Evolutionary conservation across 1,140 invertebrate genomes (phyloP), one percentile per base, ranked within the genome.

Genomic region (Bombus soroeensis): DNA sequence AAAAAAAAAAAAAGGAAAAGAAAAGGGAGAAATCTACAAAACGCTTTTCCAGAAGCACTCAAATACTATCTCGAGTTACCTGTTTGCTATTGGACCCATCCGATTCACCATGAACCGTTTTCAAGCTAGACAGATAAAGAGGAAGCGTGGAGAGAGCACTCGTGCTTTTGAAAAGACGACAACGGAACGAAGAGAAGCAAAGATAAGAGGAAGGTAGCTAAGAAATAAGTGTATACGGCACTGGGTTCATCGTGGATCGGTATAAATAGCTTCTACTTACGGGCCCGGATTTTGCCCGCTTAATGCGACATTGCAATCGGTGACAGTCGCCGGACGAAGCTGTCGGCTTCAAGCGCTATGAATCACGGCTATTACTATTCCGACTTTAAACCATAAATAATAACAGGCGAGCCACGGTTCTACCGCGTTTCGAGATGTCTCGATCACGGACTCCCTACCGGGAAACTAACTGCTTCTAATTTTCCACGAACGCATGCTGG

Each of bases 251-350:
- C 77, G 68, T 66, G 79, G 73, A 87, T 85, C 79, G 43, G 66
- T 91, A 85, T 88, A 91, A 90, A 91, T 90, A 91, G 79, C 75
- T 70, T 68, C 75, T 83, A 83, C 77, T 91, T 91, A 87, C 68
- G 81, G 64, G 72, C 77, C 57, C 77, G 81, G 88, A 89, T 81
- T 90, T 89, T 59, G 85, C 66, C 47, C 62, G 78, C 72, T 82
- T 87, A 90, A 89, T 89, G 85, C 88, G 89, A 90, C 89, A 89
- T 80, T 68, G 85, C 76, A 57, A 90, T 90, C 85, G 71, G 88
- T 77, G 81, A 78, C 77, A 84, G 68, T 84, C 81, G 68, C 81
- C 85, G 86, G 89, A 87, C 88, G 85, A 90, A 79, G 71, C 77
- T 85, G 88, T 82, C 85, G 81, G 75, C 77, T 87, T 74, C 64